phyloP scores from a whole-genome alignment of 2,888 invertebrate species.

The Alentia gelatinosa region DNA sequence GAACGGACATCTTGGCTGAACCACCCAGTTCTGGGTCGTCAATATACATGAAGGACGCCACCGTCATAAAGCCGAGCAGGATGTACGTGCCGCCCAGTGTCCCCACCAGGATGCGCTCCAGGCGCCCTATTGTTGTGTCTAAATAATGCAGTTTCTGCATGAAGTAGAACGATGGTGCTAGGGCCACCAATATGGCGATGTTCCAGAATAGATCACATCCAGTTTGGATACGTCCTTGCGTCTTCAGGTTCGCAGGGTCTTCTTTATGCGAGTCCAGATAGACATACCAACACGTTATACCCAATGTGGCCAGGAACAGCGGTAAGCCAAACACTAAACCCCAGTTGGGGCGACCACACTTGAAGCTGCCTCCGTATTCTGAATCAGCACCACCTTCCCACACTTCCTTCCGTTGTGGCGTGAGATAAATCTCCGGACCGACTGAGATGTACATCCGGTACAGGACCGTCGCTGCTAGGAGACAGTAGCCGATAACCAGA shows the following conservation, averaged over 20 bases:
- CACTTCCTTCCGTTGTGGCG: not conserved
- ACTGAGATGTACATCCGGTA: not conserved
- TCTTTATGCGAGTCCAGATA: not conserved
- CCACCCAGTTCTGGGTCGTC: not conserved
- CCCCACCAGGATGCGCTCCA: not conserved
- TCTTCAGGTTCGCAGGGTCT: not conserved
- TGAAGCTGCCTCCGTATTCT: not conserved
- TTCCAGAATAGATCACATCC: constrained; percentile 24
- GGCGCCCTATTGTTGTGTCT: not conserved
- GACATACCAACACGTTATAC: not conserved
- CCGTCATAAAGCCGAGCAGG: not conserved
- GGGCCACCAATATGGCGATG: not conserved
- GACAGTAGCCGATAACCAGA: not conserved
- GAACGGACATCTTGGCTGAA: not conserved
- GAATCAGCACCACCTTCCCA: not conserved
- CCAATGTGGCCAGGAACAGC: not conserved
- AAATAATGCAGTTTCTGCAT: not conserved
- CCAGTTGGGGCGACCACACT: not conserved
- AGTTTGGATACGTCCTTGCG: not conserved
- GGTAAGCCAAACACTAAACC: not conserved
- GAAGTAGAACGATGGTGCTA: not conserved
- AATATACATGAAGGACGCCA: not conserved
- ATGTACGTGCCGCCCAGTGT: constrained; percentile 3
- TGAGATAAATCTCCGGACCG: not conserved
- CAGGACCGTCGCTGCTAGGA: not conserved